Percentiles rank a stretch among this genome's conserved stretches.
Conservation (phyloP, 2,797 vertebrate genomes). For the Prionace glauca region DNA sequence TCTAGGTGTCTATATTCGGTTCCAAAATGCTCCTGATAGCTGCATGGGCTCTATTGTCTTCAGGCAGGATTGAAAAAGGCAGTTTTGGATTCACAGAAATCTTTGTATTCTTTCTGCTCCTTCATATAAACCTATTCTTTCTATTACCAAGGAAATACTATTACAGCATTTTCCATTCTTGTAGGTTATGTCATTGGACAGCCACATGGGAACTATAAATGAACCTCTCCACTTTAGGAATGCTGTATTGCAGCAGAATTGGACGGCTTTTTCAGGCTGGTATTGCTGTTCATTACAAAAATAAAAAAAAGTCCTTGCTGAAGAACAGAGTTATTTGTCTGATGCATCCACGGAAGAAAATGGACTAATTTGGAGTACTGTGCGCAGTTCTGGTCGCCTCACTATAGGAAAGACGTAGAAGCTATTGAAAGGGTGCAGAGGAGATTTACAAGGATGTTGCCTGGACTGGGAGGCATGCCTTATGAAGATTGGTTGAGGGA, state of each 20-base stretch:
- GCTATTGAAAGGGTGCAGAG: too few species aligned
- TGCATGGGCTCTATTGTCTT: neutral
- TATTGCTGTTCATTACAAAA: neutral
- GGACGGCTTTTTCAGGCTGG: neutral
- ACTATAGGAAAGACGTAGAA: too few species aligned
- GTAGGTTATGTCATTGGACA: neutral
- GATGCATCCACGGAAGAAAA: neutral
- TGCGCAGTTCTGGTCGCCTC: too few species aligned
- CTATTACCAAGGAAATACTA: neutral
- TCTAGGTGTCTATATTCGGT: neutral
- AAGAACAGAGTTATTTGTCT: neutral
- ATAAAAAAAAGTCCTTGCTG: neutral
- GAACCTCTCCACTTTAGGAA: neutral
- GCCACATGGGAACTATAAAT: neutral
- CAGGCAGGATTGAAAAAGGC: neutral
- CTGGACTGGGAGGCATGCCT: too few species aligned
- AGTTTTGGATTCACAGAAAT: neutral
- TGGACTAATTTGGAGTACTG: too few species aligned
- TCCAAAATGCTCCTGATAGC: neutral
- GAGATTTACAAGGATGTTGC: too few species aligned
- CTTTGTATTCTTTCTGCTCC: neutral
- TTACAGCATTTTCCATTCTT: neutral
- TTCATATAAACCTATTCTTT: neutral
- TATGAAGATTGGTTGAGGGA: too few species aligned
- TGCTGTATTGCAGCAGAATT: neutral